These are phyloP conservation scores for Actinernus sp. DNA, from an alignment of 92 coral and sea anemone species.

Conservation along the genomic window DNA sequence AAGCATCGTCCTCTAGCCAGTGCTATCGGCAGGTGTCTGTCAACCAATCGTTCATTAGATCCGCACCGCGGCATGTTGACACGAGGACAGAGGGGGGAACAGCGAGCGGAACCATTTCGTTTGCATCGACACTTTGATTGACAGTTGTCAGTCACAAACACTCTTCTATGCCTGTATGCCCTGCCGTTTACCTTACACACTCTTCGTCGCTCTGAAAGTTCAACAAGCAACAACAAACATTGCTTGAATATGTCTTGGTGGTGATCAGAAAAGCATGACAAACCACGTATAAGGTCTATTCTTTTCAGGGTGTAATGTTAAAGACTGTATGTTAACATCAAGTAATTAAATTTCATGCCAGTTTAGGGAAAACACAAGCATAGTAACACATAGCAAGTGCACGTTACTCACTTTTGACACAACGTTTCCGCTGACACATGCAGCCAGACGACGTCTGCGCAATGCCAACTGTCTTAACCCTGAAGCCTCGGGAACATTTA, in stretches of 20 bases:
- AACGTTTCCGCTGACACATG: conserved; percentile 47
- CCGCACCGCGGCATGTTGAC: conserved; percentile 41
- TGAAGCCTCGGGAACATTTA: conserved; percentile 64
- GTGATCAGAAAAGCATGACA: too few species aligned
- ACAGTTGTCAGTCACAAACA: conserved; percentile 73
- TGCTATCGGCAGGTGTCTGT: conserved; percentile 4
- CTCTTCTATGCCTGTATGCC: conserved; percentile 50
- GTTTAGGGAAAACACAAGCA: too few species aligned
- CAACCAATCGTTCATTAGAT: conserved; percentile 35
- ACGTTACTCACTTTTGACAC: conserved; percentile 46
- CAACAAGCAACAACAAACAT: too few species aligned
- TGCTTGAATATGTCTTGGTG: too few species aligned
- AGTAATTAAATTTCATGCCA: neutral
- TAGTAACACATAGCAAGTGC: too few species aligned
- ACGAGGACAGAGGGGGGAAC: conserved; percentile 65
- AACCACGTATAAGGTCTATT: too few species aligned
- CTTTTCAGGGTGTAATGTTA: too few species aligned
- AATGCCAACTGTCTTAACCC: conserved; percentile 19
- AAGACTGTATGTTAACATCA: too few species aligned
- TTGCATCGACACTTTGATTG: conserved; percentile 77
- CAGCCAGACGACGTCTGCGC: conserved; percentile 36
- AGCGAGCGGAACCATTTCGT: conserved; percentile 59
- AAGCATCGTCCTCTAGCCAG: conserved; percentile 69
- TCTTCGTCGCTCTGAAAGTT: conserved; percentile 29
- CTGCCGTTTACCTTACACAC: conserved; percentile 55